A percentile compares a stretch with the other conserved stretches of the same genome.
Conservation (phyloP, 2,888 invertebrate genomes). For the Chloroclystis v-ata region DNA sequence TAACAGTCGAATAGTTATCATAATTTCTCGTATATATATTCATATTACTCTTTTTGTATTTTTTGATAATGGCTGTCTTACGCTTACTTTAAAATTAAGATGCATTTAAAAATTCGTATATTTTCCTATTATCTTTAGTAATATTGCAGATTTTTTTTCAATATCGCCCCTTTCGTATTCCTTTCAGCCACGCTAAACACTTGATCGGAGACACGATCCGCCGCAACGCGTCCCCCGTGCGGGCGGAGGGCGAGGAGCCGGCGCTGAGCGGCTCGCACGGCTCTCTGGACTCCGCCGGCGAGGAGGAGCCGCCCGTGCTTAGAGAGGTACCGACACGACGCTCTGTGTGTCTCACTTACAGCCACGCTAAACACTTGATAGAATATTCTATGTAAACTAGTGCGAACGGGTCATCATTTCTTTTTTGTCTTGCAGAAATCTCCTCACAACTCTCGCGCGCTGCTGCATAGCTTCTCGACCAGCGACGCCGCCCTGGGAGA, state of each 20-base stretch:
- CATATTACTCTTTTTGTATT: too few species aligned
- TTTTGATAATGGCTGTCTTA: too few species aligned
- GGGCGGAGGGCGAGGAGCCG: conserved; percentile 75
- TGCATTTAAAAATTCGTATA: too few species aligned
- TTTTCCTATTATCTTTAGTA: too few species aligned
- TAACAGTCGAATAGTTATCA: too few species aligned
- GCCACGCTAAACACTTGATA: neutral
- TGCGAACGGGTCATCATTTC: too few species aligned
- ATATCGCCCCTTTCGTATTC: too few species aligned
- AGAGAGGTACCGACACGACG: conserved; percentile 34
- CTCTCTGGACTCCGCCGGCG: conserved; percentile 83
- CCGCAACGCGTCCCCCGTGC: conserved; percentile 94
- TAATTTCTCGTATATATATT: too few species aligned
- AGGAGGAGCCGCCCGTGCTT: conserved; percentile 55
- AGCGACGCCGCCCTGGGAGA: conserved; percentile 91
- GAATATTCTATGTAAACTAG: too few species aligned
- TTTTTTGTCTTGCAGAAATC: conserved; percentile 60
- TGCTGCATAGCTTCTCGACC: conserved; percentile 88
- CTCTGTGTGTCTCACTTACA: too few species aligned
- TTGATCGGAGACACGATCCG: conserved; percentile 97
- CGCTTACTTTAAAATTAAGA: too few species aligned
- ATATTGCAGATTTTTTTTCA: too few species aligned
- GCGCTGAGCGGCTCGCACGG: conserved; percentile 85
- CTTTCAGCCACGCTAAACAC: conserved; percentile 91
- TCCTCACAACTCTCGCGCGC: conserved; percentile 76